Evolutionary conservation across 92 coral and sea anemone species (phyloP).

Genomic region (Heliopora coerulea): DNA sequence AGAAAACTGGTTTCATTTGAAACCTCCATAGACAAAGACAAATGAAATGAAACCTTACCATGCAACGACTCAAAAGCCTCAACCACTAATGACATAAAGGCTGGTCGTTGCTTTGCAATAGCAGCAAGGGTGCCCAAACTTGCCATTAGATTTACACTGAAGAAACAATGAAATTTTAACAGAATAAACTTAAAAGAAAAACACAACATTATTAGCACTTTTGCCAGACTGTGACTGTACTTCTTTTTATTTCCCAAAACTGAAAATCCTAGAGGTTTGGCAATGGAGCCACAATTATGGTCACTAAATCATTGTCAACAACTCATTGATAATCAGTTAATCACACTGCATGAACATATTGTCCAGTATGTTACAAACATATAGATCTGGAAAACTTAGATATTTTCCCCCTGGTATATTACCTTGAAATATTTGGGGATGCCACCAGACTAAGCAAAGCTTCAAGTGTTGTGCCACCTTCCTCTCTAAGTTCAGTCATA

Average conservation of each 20-base stretch:
- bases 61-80: conserved; percentile 97
- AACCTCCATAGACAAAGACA: too few relatives aligned
- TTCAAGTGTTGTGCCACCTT: conserved; percentile 92
- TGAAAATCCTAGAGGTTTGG: too few relatives aligned
- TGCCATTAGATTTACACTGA: conserved; percentile 97
- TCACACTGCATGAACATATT: too few relatives aligned
- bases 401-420: not conserved
- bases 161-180: not conserved
- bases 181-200: not conserved
- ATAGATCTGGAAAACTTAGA: too few relatives aligned
- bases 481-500: conserved; percentile 93
- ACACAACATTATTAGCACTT: too few relatives aligned
- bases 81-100: conserved; percentile 95
- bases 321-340: too few relatives aligned
- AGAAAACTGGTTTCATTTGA: too few relatives aligned
- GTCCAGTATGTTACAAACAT: too few relatives aligned
- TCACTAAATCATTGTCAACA: too few relatives aligned
- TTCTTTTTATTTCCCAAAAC: too few relatives aligned
- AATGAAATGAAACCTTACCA: conserved; percentile 61
- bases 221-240: too few relatives aligned
- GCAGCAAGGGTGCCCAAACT: conserved; percentile 93
- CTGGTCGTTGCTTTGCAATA: conserved; percentile 94
- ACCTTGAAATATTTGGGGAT: conserved; percentile 97
- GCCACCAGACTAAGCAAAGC: conserved; percentile 90
- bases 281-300: too few relatives aligned